Evolutionary conservation across 2,888 invertebrate genomes (phyloP).

Genomic region (Drosophila monieri): DNA sequence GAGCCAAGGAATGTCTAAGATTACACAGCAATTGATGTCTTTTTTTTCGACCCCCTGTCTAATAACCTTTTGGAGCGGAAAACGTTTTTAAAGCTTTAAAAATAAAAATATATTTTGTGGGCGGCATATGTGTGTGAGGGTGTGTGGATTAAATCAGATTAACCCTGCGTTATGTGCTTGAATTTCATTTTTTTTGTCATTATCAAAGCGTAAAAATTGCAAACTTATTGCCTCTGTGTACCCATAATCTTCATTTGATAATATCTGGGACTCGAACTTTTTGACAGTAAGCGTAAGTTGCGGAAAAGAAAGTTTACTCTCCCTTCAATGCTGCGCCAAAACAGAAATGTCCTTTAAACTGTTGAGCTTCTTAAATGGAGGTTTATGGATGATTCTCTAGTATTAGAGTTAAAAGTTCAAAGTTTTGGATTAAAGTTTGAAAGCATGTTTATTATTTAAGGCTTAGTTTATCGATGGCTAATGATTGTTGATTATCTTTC

Average conservation of each 20-base stretch:
- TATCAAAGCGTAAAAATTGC: constrained; percentile 47
- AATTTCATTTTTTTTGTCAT: constrained; percentile 30
- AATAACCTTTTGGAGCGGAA: constrained; percentile 55
- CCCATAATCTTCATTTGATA: constrained; percentile 11
- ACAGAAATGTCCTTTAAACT: background rate
- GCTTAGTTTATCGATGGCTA: too few species aligned
- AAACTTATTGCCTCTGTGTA: constrained; percentile 44
- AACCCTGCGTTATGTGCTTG: constrained; percentile 23
- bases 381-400: background rate
- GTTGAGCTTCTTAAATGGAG: background rate
- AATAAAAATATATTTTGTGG: constrained; percentile 7
- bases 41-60: constrained; percentile 44
- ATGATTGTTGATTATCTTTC: background rate
- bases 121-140: constrained; percentile 1
- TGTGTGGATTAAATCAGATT: constrained; percentile 27
- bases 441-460: background rate
- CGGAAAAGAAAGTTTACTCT: constrained; percentile 21
- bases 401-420: constrained; percentile 4
- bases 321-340: background rate
- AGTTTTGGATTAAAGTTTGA: background rate
- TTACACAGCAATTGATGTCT: constrained; percentile 71
- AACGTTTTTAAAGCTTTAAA: constrained; percentile 46
- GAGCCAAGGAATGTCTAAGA: constrained; percentile 58
- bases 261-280: constrained; percentile 22
- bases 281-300: constrained; percentile 30